Conservation (phyloP, 92 coral and sea anemone species). For the Galaxea fascicularis region DNA sequence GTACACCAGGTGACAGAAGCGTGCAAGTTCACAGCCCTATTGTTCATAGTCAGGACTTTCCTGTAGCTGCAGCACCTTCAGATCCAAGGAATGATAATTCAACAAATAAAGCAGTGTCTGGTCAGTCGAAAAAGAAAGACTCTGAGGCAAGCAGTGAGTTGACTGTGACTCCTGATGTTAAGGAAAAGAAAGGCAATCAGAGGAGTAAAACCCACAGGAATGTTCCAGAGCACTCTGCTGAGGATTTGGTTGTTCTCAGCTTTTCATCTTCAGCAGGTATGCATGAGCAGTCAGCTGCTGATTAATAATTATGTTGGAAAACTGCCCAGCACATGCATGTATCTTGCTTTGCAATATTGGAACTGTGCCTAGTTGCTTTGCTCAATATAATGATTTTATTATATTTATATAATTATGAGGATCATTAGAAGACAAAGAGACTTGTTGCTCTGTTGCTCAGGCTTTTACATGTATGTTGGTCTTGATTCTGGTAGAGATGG, state of each 20-base stretch:
- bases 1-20: constrained; percentile 27
- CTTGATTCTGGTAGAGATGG: too few relatives aligned
- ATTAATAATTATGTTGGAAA: background rate
- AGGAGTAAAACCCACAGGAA: constrained; percentile 4
- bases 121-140: background rate
- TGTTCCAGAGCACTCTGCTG: constrained; percentile 24
- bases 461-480: too few relatives aligned
- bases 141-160: background rate
- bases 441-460: too few relatives aligned
- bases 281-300: background rate
- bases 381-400: too few relatives aligned
- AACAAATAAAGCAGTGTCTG: background rate
- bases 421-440: too few relatives aligned
- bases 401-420: too few relatives aligned
- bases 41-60: background rate
- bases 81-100: background rate
- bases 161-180: background rate
- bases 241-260: constrained; percentile 77
- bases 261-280: constrained; percentile 47
- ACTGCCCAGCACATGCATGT: too few relatives aligned
- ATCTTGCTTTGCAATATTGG: too few relatives aligned
- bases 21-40: constrained; percentile 30
- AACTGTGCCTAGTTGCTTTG: too few relatives aligned
- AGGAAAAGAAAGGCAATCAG: constrained; percentile 19
- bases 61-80: background rate